Conservation (phyloP, 2,113 vertebrate species). For the Brachyhypopomus gauderio region DNA sequence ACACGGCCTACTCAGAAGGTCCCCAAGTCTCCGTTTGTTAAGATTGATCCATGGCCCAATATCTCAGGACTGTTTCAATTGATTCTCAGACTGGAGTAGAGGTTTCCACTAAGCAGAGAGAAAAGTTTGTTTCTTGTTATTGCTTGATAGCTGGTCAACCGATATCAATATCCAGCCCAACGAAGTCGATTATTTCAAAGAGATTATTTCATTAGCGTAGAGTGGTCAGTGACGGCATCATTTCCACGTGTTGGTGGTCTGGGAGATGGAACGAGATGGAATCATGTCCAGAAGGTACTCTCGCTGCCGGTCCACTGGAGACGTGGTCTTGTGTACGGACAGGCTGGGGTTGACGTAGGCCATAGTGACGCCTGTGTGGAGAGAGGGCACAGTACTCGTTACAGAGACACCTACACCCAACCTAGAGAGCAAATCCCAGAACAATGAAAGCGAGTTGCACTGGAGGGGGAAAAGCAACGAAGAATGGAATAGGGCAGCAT, state of each 20-base stretch:
- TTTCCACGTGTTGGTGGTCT: conserved; percentile 94
- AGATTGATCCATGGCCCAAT: conserved; percentile 9
- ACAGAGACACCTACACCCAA: neutral
- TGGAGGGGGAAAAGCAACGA: too few relatives aligned
- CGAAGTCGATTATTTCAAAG: conserved; percentile 69
- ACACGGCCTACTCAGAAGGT: conserved; percentile 31
- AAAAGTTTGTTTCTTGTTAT: conserved; percentile 46
- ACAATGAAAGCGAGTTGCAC: neutral
- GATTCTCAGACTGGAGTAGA: conserved; percentile 22
- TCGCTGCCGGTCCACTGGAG: conserved; percentile 92
- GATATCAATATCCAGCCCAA: conserved; percentile 54
- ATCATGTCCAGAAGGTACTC: conserved; percentile 99
- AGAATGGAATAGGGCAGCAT: too few relatives aligned
- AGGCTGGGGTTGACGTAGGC: conserved; percentile 89
- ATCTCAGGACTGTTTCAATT: conserved; percentile 1
- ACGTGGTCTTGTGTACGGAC: conserved; percentile 86
- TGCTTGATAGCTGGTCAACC: conserved; percentile 58
- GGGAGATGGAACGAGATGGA: conserved; percentile 94
- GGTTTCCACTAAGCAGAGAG: conserved; percentile 14
- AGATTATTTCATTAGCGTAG: conserved; percentile 48
- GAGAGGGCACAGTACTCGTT: conserved; percentile 36
- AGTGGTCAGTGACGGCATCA: conserved; percentile 67
- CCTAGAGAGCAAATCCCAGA: neutral
- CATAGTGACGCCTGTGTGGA: conserved; percentile 84
- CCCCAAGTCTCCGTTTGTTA: neutral